Evolutionary conservation across 2,113 vertebrate genomes (phyloP).

Genomic region (Pteropus alecto): DNA sequence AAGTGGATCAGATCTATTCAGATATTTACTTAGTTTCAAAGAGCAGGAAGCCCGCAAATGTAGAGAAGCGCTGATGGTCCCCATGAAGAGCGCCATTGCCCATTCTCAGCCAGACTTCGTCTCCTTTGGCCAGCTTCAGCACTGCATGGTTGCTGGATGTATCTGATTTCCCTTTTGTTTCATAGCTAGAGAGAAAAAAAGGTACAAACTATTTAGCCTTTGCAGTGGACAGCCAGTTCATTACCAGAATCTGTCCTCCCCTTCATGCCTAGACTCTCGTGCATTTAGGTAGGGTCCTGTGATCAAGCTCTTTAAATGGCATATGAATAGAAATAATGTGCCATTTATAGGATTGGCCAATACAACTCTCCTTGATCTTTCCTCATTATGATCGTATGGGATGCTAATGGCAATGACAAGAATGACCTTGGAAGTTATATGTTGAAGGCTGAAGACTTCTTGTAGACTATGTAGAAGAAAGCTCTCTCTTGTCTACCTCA

Average conservation of each 20-base stretch:
- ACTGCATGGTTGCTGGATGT: slow-evolving; percentile 88
- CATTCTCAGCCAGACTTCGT: slow-evolving; percentile 90
- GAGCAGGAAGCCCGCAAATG: slow-evolving; percentile 89
- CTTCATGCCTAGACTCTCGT: background rate
- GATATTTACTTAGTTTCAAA: slow-evolving; percentile 85
- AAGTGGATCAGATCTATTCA: background rate
- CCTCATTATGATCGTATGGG: background rate
- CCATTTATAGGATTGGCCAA: background rate
- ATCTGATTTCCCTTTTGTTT: slow-evolving; percentile 88
- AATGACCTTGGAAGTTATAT: background rate
- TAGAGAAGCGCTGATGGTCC: slow-evolving; percentile 89
- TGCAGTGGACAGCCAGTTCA: background rate
- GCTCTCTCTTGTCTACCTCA: background rate
- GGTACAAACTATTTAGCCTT: background rate
- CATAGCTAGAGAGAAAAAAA: slow-evolving; percentile 80
- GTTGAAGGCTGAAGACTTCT: background rate
- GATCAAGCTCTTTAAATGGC: background rate
- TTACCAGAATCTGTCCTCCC: background rate
- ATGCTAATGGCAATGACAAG: background rate
- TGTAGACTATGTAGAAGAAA: background rate
- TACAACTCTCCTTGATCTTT: background rate
- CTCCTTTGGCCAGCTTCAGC: slow-evolving; percentile 87
- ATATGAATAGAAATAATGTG: background rate
- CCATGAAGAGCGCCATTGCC: slow-evolving; percentile 88
- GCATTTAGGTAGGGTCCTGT: background rate